phyloP scores from a whole-genome alignment of 1,140 invertebrate genomes.

The Gonioctena quinquepunctata region DNA sequence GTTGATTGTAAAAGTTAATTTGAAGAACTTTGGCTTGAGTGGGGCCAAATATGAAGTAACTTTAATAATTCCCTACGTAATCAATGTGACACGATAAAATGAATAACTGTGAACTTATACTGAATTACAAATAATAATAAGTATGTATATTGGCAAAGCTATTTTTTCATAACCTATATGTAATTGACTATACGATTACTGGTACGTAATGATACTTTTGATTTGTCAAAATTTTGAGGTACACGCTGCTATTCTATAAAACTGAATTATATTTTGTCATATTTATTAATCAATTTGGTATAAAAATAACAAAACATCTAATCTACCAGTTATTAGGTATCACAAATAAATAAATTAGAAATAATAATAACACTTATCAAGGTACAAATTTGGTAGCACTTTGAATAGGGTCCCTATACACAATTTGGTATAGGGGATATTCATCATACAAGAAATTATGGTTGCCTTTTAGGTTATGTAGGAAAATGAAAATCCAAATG shows the following conservation, averaged over 20 bases:
- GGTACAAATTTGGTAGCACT: slow-evolving; percentile 8
- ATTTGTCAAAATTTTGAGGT: background rate
- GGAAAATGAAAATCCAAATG: too few species aligned
- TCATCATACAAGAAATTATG: too few species aligned
- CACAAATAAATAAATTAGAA: slow-evolving; percentile 5
- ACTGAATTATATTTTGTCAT: background rate
- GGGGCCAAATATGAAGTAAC: too few species aligned
- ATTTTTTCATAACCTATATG: background rate
- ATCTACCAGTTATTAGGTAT: background rate
- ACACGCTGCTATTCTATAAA: background rate
- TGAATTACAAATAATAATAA: background rate
- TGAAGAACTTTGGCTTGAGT: too few species aligned
- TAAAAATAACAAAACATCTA: slow-evolving; percentile 1
- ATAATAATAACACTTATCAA: slow-evolving; percentile 2
- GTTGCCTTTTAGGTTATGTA: too few species aligned
- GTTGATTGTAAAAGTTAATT: too few species aligned
- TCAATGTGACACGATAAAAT: too few species aligned
- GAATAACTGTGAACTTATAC: background rate
- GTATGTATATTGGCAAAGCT: background rate
- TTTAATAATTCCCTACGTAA: too few species aligned
- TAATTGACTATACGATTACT: background rate
- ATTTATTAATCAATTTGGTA: background rate
- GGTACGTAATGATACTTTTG: background rate
- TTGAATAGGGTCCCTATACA: too few species aligned
- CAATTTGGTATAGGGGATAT: too few species aligned